These are phyloP conservation scores for Hirundo rustica DNA, from an alignment of 2,797 vertebrate species.

Conservation along the genomic window DNA sequence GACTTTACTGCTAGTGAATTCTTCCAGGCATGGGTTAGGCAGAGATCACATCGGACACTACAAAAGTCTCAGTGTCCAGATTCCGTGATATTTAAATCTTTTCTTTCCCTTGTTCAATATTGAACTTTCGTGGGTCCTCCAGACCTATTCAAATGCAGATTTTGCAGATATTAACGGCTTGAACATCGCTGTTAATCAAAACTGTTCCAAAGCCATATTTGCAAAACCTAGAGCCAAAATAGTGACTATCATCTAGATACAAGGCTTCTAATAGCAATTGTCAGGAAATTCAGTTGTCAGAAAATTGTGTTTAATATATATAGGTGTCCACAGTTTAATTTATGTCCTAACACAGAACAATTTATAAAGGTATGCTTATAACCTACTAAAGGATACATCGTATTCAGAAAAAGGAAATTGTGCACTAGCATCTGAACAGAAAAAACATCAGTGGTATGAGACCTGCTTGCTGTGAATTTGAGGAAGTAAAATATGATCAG, in stretches of 20 bases:
- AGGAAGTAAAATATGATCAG: slow-evolving; percentile 13
- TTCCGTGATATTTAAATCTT: background rate
- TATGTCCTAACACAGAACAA: background rate
- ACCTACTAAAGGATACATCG: background rate
- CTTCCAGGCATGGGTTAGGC: background rate
- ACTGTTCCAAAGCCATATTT: background rate
- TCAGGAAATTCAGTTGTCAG: background rate
- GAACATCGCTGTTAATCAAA: background rate
- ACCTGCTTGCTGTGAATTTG: background rate
- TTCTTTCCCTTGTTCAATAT: background rate
- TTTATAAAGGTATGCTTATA: background rate
- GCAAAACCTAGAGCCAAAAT: background rate
- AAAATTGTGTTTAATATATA: slow-evolving; percentile 19
- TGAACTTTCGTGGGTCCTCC: background rate
- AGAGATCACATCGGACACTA: background rate
- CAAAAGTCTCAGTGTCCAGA: background rate
- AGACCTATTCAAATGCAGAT: background rate
- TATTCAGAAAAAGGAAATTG: background rate
- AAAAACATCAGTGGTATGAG: background rate
- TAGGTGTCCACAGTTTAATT: background rate
- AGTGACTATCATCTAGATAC: background rate
- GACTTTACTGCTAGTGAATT: background rate
- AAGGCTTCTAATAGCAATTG: background rate
- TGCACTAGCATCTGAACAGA: background rate
- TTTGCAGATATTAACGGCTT: background rate